Conservation (phyloP, 2,113 vertebrate genomes). For the Cavia aperea region DNA sequence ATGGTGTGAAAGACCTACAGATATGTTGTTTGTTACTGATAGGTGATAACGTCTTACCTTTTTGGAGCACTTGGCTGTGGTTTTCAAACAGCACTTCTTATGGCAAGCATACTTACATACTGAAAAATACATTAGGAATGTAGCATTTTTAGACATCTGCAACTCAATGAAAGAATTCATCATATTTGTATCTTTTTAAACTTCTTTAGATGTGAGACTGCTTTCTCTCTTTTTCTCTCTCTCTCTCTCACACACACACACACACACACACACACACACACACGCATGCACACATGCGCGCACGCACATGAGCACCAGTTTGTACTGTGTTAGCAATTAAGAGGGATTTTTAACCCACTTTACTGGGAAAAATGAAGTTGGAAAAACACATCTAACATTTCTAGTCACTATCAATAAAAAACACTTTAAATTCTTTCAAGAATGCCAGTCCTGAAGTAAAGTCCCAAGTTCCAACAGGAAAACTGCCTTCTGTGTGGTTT, state of each 20-base stretch:
- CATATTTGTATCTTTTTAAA: background rate
- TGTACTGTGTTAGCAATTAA: background rate
- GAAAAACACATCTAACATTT: conserved; percentile 36
- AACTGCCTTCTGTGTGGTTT: conserved; percentile 1
- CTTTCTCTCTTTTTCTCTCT: background rate
- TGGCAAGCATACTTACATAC: conserved; percentile 98
- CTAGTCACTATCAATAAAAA: background rate
- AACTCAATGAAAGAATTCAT: conserved; percentile 24
- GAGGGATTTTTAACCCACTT: background rate
- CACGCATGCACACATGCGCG: too few species aligned
- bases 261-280: background rate
- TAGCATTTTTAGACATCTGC: conserved; percentile 28
- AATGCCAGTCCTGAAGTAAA: background rate
- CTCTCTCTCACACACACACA: background rate
- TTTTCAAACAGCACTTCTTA: conserved; percentile 96
- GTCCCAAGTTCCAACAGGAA: background rate
- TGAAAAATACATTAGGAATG: conserved; percentile 75
- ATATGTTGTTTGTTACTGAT: background rate
- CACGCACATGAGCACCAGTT: background rate
- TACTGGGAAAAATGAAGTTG: conserved; percentile 29
- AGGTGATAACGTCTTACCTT: conserved; percentile 81
- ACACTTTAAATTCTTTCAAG: conserved; percentile 3
- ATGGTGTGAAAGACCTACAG: background rate
- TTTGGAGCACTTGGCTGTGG: conserved; percentile 91
- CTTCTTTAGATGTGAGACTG: conserved; percentile 12